Evolutionary conservation across 37 sponge, comb jelly and placozoan species (phyloP).

Genomic region (Oopsacas minuta): DNA sequence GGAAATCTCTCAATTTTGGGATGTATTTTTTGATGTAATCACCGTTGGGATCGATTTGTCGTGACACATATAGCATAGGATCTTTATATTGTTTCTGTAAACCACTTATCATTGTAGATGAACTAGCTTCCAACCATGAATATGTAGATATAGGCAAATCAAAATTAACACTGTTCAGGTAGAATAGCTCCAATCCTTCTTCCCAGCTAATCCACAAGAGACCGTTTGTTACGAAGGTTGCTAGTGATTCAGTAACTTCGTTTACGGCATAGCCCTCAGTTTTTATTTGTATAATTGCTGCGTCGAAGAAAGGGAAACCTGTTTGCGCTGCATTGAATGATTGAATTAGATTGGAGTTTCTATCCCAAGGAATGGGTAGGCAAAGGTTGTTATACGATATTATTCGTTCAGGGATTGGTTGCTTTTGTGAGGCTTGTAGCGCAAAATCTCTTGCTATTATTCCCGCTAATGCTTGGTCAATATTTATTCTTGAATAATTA

Average conservation of each 20-base stretch:
- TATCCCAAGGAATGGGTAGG: conserved; percentile 64
- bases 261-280: conserved; percentile 69
- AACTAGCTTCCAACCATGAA: conserved; percentile 77
- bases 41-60: conserved; percentile 65
- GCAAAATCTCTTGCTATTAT: conserved; percentile 9
- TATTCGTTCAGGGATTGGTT: background rate
- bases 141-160: conserved; percentile 63
- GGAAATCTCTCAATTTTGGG: conserved; percentile 56
- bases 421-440: background rate
- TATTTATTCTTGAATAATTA: background rate
- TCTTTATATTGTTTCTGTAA: background rate
- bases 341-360: conserved; percentile 23
- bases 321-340: conserved; percentile 48
- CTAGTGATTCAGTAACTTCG: conserved; percentile 47
- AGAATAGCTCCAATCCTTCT: conserved; percentile 63
- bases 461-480: background rate
- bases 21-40: conserved; percentile 52
- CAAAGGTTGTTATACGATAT: background rate
- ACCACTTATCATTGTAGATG: conserved; percentile 31
- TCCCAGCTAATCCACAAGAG: conserved; percentile 75
- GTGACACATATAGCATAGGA: conserved; percentile 36
- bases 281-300: conserved; percentile 52
- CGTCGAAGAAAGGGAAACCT: conserved; percentile 86
- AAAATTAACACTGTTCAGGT: conserved; percentile 61
- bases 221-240: conserved; percentile 79